Percentiles rank a stretch among this genome's conserved stretches.
These are phyloP conservation scores for Torymus texanus DNA, from an alignment of 2,888 invertebrate species.

Conservation along the genomic window DNA sequence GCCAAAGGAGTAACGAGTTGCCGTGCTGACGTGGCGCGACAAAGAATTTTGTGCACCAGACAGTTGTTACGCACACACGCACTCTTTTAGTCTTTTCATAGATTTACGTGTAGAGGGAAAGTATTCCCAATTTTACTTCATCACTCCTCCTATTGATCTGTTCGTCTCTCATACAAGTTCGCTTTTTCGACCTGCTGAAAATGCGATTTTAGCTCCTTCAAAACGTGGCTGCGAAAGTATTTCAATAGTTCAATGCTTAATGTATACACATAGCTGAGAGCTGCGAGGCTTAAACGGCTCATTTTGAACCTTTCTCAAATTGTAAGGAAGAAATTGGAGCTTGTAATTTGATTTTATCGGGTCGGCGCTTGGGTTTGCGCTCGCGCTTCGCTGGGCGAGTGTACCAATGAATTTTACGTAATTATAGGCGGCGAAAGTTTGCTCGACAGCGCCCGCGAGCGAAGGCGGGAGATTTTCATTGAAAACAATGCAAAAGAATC, in stretches of 20 bases:
- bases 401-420: not conserved
- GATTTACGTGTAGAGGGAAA: too few relatives aligned
- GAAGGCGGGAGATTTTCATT: constrained; percentile 15
- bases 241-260: not conserved
- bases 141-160: not conserved
- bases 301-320: not conserved
- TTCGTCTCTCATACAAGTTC: not conserved
- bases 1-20: too few relatives aligned
- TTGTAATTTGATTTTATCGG: constrained; percentile 50
- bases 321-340: constrained; percentile 43
- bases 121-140: constrained; percentile 18
- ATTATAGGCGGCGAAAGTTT: not conserved
- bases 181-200: constrained; percentile 6
- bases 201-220: constrained; percentile 26
- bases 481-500: constrained; percentile 33
- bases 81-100: too few relatives aligned
- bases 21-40: too few relatives aligned
- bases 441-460: not conserved
- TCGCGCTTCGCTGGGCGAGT: not conserved
- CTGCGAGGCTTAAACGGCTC: not conserved
- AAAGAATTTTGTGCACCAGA: too few relatives aligned
- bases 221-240: not conserved
- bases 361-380: constrained; percentile 16
- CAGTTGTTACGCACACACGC: too few relatives aligned
- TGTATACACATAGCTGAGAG: not conserved